Percentiles rank a stretch among this genome's conserved stretches.
Conservation (phyloP, 53 echinoderm and acorn worm genomes). For the Crossaster papposus region DNA sequence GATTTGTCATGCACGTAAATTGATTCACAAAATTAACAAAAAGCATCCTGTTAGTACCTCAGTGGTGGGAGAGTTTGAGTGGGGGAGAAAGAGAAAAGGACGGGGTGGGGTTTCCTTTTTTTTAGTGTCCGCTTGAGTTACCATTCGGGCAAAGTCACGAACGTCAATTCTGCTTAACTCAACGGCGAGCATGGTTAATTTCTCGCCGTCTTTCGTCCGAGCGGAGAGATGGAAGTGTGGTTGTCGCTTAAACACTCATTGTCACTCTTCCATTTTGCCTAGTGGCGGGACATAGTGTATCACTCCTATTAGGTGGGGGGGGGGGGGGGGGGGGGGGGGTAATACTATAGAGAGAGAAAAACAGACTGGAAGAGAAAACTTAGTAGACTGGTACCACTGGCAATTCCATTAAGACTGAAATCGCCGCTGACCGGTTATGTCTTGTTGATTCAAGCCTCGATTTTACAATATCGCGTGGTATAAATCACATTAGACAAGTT, state of each 20-base stretch:
- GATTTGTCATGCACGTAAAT: background rate
- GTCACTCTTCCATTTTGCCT: background rate
- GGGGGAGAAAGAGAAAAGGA: background rate
- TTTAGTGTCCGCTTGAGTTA: conserved; percentile 15
- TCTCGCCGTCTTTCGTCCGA: background rate
- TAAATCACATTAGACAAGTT: conserved; percentile 55
- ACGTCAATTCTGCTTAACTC: conserved; percentile 10
- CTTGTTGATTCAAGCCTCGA: conserved; percentile 52
- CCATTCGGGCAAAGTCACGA: conserved; percentile 50
- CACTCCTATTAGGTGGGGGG: background rate
- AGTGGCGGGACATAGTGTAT: background rate
- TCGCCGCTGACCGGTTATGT: conserved; percentile 54
- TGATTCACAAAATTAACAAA: background rate
- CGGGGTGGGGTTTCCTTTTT: background rate
- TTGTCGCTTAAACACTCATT: conserved; percentile 32
- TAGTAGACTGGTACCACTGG: background rate
- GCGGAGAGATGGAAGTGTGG: background rate
- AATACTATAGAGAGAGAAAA: background rate
- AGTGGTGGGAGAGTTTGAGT: background rate
- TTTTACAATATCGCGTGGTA: conserved; percentile 58
- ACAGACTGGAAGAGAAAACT: background rate
- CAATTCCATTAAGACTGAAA: conserved; percentile 53
- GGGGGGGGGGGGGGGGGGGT: background rate
- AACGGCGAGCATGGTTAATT: conserved; percentile 46
- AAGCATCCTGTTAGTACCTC: background rate